Evolutionary conservation across 2,797 vertebrate species (phyloP), one percentile per base, ranked within the genome.

Genomic region (Nyctibius grandis): DNA sequence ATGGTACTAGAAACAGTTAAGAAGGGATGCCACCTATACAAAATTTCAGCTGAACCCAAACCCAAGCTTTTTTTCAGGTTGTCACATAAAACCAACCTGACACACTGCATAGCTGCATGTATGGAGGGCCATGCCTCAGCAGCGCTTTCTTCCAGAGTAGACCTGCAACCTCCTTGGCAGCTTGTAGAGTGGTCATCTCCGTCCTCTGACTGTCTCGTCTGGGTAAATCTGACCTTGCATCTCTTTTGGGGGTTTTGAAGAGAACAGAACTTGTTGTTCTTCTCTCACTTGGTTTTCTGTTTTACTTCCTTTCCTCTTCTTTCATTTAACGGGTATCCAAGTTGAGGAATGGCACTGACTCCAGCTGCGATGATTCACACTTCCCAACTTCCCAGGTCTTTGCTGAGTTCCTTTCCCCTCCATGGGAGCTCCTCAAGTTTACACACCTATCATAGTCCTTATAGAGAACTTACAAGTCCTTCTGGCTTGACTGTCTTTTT

Each of bases 81-180:
- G 14, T 19, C 54, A 36, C 34, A 29, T 33, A 68, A 85, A 82
- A 63, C 21, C 23, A 53, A 45, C 20, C 17, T 11, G 23, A 75
- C 51, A 26, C 38, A 36, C 6, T 42, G 21, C 22, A 11, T 7
- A 42, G 31, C 6, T 50, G 22, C 26, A 20, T 7, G 5, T 15
- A 9, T 1, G 4, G 20, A 74, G 10, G 21, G 5, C 4, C 3
- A 1, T 40, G 26, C 21, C 12, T 31, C 57, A 36, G 45, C 19
- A 42, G 31, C 19, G 42, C 15, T n/a, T 70, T 28, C 29, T 51
- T 67, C 21, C 17, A 77, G 36, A 45, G n/a, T 11, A 68, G 70
- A 61, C 25, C 22, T 72, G 38, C n/a, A 72, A 33, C 28, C 2
- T 67, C 42, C 48, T 68, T 63, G 22, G 18, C 44, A 53, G 23